Base-by-base conservation (phyloP, 2,888 invertebrate species). In the Gnatocerus cornutus region DNA sequence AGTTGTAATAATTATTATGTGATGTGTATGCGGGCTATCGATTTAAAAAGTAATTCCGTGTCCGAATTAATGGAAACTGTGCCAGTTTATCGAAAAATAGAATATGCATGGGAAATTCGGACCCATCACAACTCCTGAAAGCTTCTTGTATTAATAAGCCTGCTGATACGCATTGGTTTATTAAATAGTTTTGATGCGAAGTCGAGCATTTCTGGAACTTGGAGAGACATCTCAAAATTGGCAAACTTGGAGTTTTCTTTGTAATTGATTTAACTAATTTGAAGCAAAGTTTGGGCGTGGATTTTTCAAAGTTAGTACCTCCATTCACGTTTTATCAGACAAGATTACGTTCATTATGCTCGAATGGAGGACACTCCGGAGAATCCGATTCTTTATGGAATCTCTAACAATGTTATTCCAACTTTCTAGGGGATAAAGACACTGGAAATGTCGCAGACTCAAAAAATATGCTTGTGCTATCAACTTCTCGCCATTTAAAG, bases 221-320 rank as follows among this genome's bases (percentile, higher is more conserved):
- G 2, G 7, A 12, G 46, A 46, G 46, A 14, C 48, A 13, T 50
- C 46, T 48, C 46, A 50, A 61, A 50, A 61, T 61, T 50, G 61
- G 37, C 61, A 61, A 61, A 61, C 61, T 61, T 61, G 7, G 33
- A 59, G 30, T 45, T 59, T 37, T 16, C 10, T 14, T 46, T 61
- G 61, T 61, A 61, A 61, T 61, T 61, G 61, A 61, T 61, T 61
- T 61, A 61, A 48, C 61, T 61, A 61, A 61, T 61, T 61, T 39
- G 7, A 48, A 7, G 10, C 30, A 33, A 59, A 61, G 30, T 61
- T 61, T 61, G 10, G 21, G 43, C 46, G 13, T n/a, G 46, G 50
- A 61, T 61, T 59, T 46, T 59, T 46, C 59, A 16, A 56, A 56
- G 41, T 55, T 55, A 55, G 21, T 41, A 56, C 56, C 56, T 41